Evolutionary conservation across 2,888 invertebrate genomes (phyloP).

Genomic region (Lasioglossum lativentre): DNA sequence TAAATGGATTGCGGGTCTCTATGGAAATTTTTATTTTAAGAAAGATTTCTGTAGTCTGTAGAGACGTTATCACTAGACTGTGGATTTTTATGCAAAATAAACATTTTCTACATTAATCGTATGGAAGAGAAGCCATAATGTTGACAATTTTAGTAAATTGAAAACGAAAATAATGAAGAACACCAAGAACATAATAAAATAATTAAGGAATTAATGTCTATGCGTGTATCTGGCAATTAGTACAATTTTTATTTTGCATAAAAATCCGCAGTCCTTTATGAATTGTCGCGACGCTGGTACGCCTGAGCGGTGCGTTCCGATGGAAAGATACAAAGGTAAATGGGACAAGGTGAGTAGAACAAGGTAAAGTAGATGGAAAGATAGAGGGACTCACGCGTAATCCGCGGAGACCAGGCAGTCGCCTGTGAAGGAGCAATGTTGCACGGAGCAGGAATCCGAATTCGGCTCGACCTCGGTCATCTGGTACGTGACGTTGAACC

Average conservation of each 20-base stretch:
- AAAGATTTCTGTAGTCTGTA: no score
- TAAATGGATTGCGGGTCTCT: no score
- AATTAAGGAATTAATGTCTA: not conserved
- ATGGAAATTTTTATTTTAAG: no score
- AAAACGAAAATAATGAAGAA: not conserved
- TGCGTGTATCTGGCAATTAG: not conserved
- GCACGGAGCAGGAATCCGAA: conserved; percentile 90
- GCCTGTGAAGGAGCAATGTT: conserved; percentile 94
- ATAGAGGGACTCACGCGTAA: conserved; percentile 88
- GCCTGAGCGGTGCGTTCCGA: not conserved
- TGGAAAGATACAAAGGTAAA: not conserved
- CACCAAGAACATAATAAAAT: no score
- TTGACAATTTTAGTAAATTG: no score
- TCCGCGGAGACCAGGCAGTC: conserved; percentile 91
- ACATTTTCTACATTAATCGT: not conserved
- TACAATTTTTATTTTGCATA: not conserved
- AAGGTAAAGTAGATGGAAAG: not conserved
- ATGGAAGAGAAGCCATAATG: not conserved
- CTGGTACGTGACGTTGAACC: conserved; percentile 97
- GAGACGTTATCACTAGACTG: no score
- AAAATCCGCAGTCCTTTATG: not conserved
- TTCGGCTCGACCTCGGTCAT: conserved; percentile 87
- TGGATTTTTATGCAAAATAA: not conserved
- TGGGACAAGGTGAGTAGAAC: not conserved
- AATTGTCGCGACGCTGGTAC: not conserved